phyloP scores from a whole-genome alignment of 2,113 vertebrate species.

The Pitta sordida region DNA sequence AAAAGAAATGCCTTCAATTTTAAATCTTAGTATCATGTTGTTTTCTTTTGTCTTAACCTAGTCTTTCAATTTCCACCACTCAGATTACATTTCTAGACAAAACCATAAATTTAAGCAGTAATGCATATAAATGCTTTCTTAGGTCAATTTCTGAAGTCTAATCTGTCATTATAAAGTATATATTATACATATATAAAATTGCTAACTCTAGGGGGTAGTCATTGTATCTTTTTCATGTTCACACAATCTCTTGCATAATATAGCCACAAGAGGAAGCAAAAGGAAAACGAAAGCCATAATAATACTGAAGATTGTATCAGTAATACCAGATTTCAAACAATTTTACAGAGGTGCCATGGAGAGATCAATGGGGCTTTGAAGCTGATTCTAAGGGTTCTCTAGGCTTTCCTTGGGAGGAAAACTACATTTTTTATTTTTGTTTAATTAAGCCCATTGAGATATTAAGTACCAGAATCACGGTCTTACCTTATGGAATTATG shows the following conservation, averaged over 20 bases:
- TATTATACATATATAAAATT: not conserved
- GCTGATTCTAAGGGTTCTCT: not conserved
- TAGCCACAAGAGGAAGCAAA: not conserved
- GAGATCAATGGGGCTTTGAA: constrained; percentile 12
- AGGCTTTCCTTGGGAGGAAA: constrained; percentile 5
- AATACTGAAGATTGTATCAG: not conserved
- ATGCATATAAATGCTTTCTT: not conserved
- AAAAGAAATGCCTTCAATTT: not conserved
- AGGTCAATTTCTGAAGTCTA: not conserved
- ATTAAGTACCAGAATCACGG: constrained; percentile 40
- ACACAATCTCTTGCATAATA: not conserved
- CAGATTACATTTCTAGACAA: not conserved
- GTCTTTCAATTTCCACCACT: not conserved
- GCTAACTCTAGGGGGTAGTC: not conserved
- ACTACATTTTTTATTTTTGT: constrained; percentile 52
- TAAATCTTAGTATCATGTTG: not conserved
- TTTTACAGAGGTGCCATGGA: not conserved
- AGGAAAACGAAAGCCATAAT: not conserved
- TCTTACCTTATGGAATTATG: constrained; percentile 48
- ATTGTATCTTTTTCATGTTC: not conserved
- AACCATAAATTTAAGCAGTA: not conserved
- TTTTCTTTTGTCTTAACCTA: not conserved
- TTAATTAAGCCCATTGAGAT: constrained; percentile 53
- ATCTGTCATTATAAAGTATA: not conserved
- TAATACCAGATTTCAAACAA: not conserved